These are phyloP conservation scores for Cephalopachus bancanus DNA, from an alignment of 2,797 vertebrate species.

Conservation along the genomic window DNA sequence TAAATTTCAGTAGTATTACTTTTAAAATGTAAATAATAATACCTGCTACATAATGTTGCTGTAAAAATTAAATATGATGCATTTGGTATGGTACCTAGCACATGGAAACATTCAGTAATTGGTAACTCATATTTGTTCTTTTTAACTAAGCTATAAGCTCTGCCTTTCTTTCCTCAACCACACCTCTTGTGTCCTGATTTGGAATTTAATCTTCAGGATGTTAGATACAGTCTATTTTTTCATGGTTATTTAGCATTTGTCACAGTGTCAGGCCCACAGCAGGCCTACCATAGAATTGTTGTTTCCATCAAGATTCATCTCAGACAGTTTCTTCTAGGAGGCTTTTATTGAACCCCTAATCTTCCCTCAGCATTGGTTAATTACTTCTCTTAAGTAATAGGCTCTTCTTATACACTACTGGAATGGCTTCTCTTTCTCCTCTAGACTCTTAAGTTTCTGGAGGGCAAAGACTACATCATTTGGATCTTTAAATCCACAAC, in stretches of 20 bases:
- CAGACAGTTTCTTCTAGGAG: not conserved
- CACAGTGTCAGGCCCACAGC: not conserved
- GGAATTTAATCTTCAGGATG: not conserved
- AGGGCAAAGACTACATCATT: not conserved
- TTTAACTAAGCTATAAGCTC: not conserved
- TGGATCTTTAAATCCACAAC: not conserved
- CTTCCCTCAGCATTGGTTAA: not conserved
- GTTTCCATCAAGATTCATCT: not conserved
- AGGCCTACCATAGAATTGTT: not conserved
- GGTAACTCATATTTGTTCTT: slow-evolving; percentile 9
- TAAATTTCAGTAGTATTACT: not conserved
- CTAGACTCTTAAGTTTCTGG: not conserved
- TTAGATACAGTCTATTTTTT: not conserved
- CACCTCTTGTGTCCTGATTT: not conserved
- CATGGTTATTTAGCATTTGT: not conserved
- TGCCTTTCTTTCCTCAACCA: not conserved
- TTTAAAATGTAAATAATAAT: not conserved
- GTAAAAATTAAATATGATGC: not conserved
- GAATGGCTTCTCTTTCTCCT: not conserved
- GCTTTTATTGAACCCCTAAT: not conserved
- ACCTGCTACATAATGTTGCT: not conserved
- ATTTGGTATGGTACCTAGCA: not conserved
- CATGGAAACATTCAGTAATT: not conserved
- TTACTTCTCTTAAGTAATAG: not conserved
- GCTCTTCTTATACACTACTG: not conserved